These are phyloP conservation scores for Caenorhabditis sinica DNA, from an alignment of 2,888 invertebrate species.

Conservation along the genomic window DNA sequence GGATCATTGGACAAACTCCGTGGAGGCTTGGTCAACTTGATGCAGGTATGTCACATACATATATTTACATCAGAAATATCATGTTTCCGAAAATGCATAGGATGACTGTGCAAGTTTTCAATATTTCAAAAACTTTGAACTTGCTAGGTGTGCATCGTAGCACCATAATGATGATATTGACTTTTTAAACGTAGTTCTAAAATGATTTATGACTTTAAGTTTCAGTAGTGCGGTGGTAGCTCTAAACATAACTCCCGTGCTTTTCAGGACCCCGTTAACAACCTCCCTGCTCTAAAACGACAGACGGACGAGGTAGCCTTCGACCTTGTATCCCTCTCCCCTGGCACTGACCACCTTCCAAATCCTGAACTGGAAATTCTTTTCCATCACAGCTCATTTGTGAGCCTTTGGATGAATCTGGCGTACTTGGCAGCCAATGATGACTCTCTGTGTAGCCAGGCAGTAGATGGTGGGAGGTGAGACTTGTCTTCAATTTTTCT, in stretches of 20 bases:
- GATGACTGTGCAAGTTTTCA: too few species aligned
- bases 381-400: conserved; percentile 17
- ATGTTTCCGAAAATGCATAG: too few species aligned
- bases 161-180: not conserved
- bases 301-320: conserved; percentile 2
- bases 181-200: too few species aligned
- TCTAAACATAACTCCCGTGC: too few species aligned
- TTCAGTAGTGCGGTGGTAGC: too few species aligned
- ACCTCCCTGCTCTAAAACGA: not conserved
- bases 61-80: too few species aligned
- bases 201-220: too few species aligned
- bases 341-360: not conserved
- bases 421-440: not conserved
- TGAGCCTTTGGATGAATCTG: conserved; percentile 4
- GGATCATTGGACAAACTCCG: not conserved
- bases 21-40: not conserved
- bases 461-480: not conserved
- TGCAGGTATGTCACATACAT: not conserved
- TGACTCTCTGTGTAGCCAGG: not conserved
- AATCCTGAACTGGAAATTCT: not conserved
- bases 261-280: conserved; percentile 6
- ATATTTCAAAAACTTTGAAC: not conserved
- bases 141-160: too few species aligned
- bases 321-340: conserved; percentile 2
- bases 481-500: not conserved